These are phyloP conservation scores for Drosophila prostipennis DNA, from an alignment of 2,888 invertebrate genomes.

Conservation along the genomic window DNA sequence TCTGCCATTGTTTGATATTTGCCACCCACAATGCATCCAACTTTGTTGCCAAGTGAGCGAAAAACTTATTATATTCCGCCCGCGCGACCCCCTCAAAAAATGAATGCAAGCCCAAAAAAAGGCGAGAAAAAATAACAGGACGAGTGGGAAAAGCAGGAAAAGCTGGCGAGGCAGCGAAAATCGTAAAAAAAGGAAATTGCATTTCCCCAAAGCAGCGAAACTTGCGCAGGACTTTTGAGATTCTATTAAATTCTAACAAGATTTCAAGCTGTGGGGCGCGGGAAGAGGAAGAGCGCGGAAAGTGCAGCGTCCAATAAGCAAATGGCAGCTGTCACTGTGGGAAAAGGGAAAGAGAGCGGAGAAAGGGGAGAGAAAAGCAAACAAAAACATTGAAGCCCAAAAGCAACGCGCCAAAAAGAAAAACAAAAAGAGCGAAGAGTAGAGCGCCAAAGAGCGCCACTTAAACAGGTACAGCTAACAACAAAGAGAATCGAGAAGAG, in stretches of 20 bases:
- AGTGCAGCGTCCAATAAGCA: slow-evolving; percentile 69
- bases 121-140: slow-evolving; percentile 15
- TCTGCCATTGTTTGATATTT: slow-evolving; percentile 49
- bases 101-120: slow-evolving; percentile 43
- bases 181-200: slow-evolving; percentile 79
- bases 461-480: slow-evolving; percentile 53
- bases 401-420: slow-evolving; percentile 22
- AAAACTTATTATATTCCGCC: slow-evolving; percentile 67
- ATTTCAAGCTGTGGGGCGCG: slow-evolving; percentile 71
- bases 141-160: slow-evolving; percentile 26
- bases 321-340: slow-evolving; percentile 55
- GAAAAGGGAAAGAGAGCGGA: slow-evolving; percentile 12
- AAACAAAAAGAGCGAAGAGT: slow-evolving; percentile 26
- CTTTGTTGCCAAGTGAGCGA: slow-evolving; percentile 69
- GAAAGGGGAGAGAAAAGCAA: slow-evolving; percentile 48
- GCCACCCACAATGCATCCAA: slow-evolving; percentile 57
- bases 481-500: slow-evolving; percentile 15
- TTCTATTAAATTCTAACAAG: slow-evolving; percentile 81
- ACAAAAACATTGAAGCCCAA: slow-evolving; percentile 41
- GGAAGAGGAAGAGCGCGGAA: slow-evolving; percentile 16
- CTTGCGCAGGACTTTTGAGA: slow-evolving; percentile 77
- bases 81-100: slow-evolving; percentile 14
- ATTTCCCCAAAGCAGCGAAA: slow-evolving; percentile 72
- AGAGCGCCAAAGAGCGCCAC: slow-evolving; percentile 17
- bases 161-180: slow-evolving; percentile 49